Evolutionary conservation across 2,888 invertebrate species (phyloP), one percentile per base, ranked within the genome.

Genomic region (Drosophila parthenogenetica): DNA sequence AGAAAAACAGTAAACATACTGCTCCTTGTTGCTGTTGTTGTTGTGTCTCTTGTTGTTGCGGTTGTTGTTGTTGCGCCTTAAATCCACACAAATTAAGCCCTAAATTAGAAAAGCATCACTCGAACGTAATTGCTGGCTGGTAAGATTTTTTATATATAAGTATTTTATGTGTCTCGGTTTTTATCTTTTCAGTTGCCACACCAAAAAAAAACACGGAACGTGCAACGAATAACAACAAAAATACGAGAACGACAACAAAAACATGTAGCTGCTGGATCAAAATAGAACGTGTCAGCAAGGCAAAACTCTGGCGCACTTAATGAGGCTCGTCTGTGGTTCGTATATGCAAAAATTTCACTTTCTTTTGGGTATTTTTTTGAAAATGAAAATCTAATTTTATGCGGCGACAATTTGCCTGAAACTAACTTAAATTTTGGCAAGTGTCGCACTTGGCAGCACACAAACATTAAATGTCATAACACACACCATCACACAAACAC

Each of bases 91-190:
- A 87, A 87, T 87, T 68, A 87, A 83, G 85, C 82, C 62, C 69
- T 85, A 85, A 83, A 83, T 83, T 83, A 87, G 86, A 77, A 87
- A 83, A 67, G 86, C 87, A 87, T 83, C 87, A 77, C 65, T 85
- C 66, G 73, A 64, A 77, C 67, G 86, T 83, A 87, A 83, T 83
- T 87, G 83, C 80, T 57, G 57, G 57, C 42, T 46, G 51, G 63
- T n/a, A 43, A 75, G 66, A 85, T 79, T 75, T 73, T 66, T 62
- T 73, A 54, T 71, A 69, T 68, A 80, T 68, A 65, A 51, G 69
- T 69, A 63, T 68, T 63, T 42, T 75, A 73, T 75, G 69, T 81
- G 55, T 59, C 61, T 63, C 53, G 50, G 51, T 75, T 69, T 73
- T 64, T 72, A 79, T 81, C 74, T 80, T 80, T 86, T 32, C 59